These are phyloP conservation scores for Dicerorhinus sumatrensis DNA, from an alignment of 2,113 vertebrate species.

Conservation along the genomic window DNA sequence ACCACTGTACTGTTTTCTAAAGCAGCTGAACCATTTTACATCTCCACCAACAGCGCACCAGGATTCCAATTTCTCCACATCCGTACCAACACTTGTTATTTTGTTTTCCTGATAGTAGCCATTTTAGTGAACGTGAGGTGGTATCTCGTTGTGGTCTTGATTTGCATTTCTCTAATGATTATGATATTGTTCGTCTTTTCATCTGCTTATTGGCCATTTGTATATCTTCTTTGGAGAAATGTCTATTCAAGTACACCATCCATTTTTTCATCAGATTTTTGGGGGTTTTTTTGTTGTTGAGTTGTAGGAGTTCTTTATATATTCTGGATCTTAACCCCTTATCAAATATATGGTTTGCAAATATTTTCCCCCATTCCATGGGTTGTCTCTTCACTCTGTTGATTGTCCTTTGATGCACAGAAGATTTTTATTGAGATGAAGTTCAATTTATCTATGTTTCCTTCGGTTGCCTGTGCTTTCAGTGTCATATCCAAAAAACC, in stretches of 20 bases:
- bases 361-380: neutral
- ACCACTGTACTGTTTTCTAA: neutral
- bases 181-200: neutral
- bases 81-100: neutral
- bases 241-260: neutral
- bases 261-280: neutral
- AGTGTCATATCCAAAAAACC: neutral
- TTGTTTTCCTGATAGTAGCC: neutral
- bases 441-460: neutral
- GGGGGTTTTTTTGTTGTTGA: neutral
- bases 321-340: neutral
- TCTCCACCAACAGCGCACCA: neutral
- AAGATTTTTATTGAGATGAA: neutral
- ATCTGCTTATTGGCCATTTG: neutral
- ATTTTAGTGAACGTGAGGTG: neutral
- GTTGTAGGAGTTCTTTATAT: neutral
- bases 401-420: neutral
- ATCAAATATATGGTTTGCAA: neutral
- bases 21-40: neutral
- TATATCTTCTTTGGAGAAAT: neutral
- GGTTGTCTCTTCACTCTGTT: neutral
- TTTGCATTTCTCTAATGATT: neutral
- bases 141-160: neutral
- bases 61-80: neutral
- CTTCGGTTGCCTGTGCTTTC: neutral